phyloP scores from a whole-genome alignment of 2,113 vertebrate species.

The Vombatus ursinus region DNA sequence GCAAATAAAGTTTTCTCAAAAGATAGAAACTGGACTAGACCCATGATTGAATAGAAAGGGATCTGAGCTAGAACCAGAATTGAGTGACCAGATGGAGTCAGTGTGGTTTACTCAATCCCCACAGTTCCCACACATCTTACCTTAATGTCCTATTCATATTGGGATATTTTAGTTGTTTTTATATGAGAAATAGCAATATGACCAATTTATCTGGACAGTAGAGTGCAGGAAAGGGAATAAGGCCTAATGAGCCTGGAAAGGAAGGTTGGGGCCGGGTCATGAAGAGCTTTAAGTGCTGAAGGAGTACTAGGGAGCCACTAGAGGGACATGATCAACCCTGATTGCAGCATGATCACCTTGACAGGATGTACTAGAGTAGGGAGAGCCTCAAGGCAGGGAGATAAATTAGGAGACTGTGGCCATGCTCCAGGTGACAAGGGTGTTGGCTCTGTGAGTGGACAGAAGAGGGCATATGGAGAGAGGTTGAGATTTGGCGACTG shows the following conservation, averaged over 20 bases:
- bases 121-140: background rate
- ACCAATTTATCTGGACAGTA: background rate
- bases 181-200: no score
- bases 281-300: background rate
- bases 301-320: background rate
- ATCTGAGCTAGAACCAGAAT: background rate
- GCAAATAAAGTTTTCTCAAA: background rate
- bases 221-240: background rate
- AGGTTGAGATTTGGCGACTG: no score
- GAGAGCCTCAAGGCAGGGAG: no score
- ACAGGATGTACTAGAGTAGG: background rate
- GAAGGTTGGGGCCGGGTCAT: background rate
- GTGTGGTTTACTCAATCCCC: background rate
- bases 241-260: background rate
- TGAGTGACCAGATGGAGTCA: background rate
- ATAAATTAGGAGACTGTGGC: no score
- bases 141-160: background rate
- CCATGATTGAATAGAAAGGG: background rate
- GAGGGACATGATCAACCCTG: background rate
- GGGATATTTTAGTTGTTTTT: background rate
- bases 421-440: no score
- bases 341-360: background rate
- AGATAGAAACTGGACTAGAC: background rate
- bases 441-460: background rate
- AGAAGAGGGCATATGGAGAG: no score